A percentile compares a stretch with the other conserved stretches of the same genome.
These are phyloP conservation scores for Speoplatyrhinus poulsoni DNA, from an alignment of 2,113 vertebrate genomes.

Conservation along the genomic window DNA sequence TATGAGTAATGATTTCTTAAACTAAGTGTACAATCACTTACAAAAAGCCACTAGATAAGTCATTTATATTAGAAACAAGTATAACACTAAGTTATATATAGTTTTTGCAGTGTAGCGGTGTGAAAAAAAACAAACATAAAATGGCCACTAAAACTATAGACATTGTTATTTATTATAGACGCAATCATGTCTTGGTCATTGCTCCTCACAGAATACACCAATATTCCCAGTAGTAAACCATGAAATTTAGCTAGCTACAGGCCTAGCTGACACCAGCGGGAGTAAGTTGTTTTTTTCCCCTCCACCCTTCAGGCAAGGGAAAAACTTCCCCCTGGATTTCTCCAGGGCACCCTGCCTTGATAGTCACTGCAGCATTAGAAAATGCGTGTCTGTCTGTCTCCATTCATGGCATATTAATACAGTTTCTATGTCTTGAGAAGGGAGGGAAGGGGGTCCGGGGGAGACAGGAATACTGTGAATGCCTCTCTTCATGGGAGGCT, in stretches of 20 bases:
- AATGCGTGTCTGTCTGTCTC: constrained; percentile 72
- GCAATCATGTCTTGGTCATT: background rate
- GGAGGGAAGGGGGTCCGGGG: constrained; percentile 28
- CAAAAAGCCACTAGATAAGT: no score
- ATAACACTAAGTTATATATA: no score
- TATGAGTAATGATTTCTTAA: no score
- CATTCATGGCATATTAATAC: constrained; percentile 79
- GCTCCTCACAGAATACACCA: constrained; percentile 1
- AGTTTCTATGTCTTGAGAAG: constrained; percentile 64
- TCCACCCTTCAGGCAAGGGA: constrained; percentile 36
- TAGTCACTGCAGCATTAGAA: constrained; percentile 50
- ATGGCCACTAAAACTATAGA: background rate
- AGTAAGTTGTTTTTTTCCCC: constrained; percentile 18
- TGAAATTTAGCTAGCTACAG: constrained; percentile 17
- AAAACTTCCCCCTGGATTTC: constrained; percentile 51
- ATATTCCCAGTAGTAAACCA: constrained; percentile 2
- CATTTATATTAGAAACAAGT: no score
- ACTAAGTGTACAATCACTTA: no score
- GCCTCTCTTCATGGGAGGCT: constrained; percentile 67
- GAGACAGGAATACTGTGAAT: constrained; percentile 70
- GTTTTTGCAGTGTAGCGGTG: no score
- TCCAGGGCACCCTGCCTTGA: constrained; percentile 48
- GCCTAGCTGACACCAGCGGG: constrained; percentile 25
- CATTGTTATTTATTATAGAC: background rate
- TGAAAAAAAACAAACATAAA: background rate